Base-by-base conservation (phyloP, 2,797 vertebrate genomes). In the Aselliscus stoliczkanus region DNA sequence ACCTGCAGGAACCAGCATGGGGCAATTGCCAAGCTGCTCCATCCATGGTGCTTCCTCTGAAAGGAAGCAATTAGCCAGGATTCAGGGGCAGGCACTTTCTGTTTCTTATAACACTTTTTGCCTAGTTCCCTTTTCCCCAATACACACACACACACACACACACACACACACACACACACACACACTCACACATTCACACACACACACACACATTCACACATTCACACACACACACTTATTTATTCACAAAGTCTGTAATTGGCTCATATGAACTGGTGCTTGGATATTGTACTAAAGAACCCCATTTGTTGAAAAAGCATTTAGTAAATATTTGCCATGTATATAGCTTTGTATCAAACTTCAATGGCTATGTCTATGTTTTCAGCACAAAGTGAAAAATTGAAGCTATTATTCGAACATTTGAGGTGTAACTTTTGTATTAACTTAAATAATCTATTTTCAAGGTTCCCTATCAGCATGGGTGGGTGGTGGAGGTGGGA, bases 41-140 rank as follows among this genome's bases (percentile, higher is more conserved):
- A 47, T 85, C 62, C 29, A 88, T 34, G 17, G 90, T 31, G 77
- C 56, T 84, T 93, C 58, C 76, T 39, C 50, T 85, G 65, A 86
- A 91, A 52, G 72, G n/a, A 94, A 92, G 86, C 76, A 95, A 80
- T 92, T 92, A 95, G 52, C 72, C 65, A 89, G 73, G 80, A 94
- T 60, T 88, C 73, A 73, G 73, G 39, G 50, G 27, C 70, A 89
- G 56, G 20, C 62, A 69, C 67, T 88, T 95, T 88, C 15, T 82
- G 42, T 77, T 89, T 84, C 84, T 77, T 88, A n/a, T 34, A 47
- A 77, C 37, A 70, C 67, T 90, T 83, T 64, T 93, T 9, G 3
- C 31, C 69, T 72, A 20, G 8, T 14, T 13, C 4, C 7, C 20
- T 39, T 90, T 62, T 20, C 10, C 50, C 85, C 42, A 56, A 50